Conservation (phyloP, 2,797 vertebrate genomes). For the Monodelphis domestica region DNA sequence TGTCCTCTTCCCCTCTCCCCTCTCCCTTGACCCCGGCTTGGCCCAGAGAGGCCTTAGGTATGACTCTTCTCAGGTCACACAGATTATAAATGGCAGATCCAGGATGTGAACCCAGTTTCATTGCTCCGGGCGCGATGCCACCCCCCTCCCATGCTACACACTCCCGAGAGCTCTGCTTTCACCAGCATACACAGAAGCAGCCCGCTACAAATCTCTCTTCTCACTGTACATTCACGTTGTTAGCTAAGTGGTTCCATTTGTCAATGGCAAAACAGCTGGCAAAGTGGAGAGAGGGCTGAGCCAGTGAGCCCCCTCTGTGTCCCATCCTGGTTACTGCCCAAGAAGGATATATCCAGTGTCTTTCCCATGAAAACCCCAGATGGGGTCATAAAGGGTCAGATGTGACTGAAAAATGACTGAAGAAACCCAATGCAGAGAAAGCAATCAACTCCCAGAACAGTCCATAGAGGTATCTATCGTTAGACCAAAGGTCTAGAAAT, state of each 20-base stretch:
- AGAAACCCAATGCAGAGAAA: not conserved
- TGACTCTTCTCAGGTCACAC: not conserved
- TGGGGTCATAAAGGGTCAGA: not conserved
- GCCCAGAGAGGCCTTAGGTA: not conserved
- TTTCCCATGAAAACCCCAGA: not conserved
- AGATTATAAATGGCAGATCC: not conserved
- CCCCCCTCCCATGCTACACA: not conserved
- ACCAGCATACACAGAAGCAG: not conserved
- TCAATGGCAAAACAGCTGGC: not conserved
- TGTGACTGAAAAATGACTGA: not conserved
- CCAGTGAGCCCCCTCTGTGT: not conserved
- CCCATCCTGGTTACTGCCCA: not conserved
- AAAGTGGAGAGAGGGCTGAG: not conserved
- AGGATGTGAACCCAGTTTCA: not conserved
- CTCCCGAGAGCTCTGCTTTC: not conserved
- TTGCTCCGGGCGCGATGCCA: not conserved
- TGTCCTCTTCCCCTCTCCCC: too few species aligned
- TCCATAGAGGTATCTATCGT: not conserved
- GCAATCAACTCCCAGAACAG: not conserved
- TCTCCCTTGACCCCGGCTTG: not conserved
- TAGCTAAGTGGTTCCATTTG: not conserved
- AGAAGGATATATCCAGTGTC: not conserved
- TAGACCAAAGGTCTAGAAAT: not conserved
- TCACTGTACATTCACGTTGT: not conserved
- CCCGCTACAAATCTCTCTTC: not conserved